Conservation (phyloP, 2,797 vertebrate species). For the Chaetophractus vellerosus region DNA sequence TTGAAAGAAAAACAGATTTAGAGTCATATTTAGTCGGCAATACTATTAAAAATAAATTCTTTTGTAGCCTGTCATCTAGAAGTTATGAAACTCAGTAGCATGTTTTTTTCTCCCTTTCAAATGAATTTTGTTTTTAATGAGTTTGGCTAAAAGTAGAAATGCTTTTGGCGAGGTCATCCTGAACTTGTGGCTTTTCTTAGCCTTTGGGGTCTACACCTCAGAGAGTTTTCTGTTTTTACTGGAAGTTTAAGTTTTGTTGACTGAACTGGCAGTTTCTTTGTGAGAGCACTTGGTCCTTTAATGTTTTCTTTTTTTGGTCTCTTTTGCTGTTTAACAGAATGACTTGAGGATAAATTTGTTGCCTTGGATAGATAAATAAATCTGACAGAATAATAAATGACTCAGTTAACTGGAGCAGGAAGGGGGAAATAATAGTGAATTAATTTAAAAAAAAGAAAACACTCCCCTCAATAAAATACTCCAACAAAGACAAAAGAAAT, state of each 20-base stretch:
- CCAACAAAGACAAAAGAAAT: conserved; percentile 78
- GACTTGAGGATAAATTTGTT: conserved; percentile 88
- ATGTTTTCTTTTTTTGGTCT: conserved; percentile 85
- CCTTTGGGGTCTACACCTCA: conserved; percentile 85
- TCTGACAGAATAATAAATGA: conserved; percentile 87
- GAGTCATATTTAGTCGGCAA: conserved; percentile 81
- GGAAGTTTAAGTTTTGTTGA: conserved; percentile 88
- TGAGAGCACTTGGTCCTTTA: conserved; percentile 70
- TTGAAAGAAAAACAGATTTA: conserved; percentile 70
- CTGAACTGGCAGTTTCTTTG: conserved; percentile 82
- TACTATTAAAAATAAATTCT: conserved; percentile 83
- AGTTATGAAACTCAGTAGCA: conserved; percentile 88
- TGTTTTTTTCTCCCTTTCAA: conserved; percentile 81
- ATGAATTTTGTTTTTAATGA: conserved; percentile 88
- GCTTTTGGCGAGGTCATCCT: conserved; percentile 86
- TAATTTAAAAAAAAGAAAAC: conserved; percentile 65
- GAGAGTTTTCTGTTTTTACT: conserved; percentile 88
- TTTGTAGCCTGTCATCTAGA: conserved; percentile 79
- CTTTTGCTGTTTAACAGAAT: conserved; percentile 87
- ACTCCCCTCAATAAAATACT: conserved; percentile 73
- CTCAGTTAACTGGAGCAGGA: conserved; percentile 81
- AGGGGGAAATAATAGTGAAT: conserved; percentile 82
- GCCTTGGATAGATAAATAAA: conserved; percentile 90
- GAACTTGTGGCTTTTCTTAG: conserved; percentile 89
- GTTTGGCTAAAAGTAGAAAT: conserved; percentile 87